These are phyloP conservation scores for Nannoperca obscura DNA, from an alignment of 2,797 vertebrate genomes.

Conservation along the genomic window DNA sequence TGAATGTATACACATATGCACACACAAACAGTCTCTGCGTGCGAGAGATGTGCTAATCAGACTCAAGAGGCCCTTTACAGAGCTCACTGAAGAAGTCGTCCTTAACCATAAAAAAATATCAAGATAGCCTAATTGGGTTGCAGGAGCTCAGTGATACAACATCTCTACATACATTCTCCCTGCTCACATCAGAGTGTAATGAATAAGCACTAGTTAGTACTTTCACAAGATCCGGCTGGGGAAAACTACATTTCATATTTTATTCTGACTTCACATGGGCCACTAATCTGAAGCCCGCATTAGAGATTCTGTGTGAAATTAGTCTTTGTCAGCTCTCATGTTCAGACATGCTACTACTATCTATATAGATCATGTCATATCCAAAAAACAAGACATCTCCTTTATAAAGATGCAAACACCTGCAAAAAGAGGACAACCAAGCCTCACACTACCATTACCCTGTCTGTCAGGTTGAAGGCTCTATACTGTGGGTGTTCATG, in stretches of 20 bases:
- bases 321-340: conserved; percentile 27
- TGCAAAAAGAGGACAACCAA: conserved; percentile 26
- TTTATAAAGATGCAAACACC: conserved; percentile 41
- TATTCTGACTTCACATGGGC: conserved; percentile 36
- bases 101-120: conserved; percentile 41
- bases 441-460: conserved; percentile 7
- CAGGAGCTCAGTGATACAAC: conserved; percentile 38
- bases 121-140: conserved; percentile 54
- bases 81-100: conserved; percentile 45
- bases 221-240: conserved; percentile 52
- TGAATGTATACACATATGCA: conserved; percentile 27
- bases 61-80: conserved; percentile 70
- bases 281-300: conserved; percentile 44
- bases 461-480: conserved; percentile 27
- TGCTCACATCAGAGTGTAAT: conserved; percentile 36
- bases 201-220: conserved; percentile 28
- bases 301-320: conserved; percentile 64
- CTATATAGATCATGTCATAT: too few relatives aligned
- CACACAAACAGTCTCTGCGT: conserved; percentile 13
- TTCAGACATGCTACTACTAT: conserved; percentile 42
- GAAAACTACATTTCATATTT: conserved; percentile 54
- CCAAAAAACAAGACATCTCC: too few relatives aligned
- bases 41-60: conserved; percentile 63
- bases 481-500: conserved; percentile 18
- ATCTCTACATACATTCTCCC: conserved; percentile 23